These are phyloP conservation scores for Sebastes kiyomatsui DNA, from an alignment of 2,797 vertebrate species.

Conservation along the genomic window DNA sequence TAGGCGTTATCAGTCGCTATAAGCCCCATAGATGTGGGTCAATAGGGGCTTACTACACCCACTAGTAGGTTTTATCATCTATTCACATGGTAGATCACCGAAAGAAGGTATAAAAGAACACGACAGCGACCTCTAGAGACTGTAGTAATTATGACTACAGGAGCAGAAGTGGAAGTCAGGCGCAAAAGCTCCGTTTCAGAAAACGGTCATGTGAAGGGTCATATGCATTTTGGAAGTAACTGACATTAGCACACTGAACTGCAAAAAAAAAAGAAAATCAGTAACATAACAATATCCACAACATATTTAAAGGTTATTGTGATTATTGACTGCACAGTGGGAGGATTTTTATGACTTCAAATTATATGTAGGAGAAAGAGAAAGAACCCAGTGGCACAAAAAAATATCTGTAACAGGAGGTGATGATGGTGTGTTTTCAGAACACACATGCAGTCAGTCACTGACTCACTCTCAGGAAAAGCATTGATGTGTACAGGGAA, in stretches of 20 bases:
- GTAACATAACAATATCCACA: neutral
- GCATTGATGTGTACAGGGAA: constrained; percentile 9
- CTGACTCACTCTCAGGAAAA: constrained; percentile 6
- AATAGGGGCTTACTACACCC: no score
- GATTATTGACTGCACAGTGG: neutral
- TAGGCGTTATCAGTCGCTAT: no score
- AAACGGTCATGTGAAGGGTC: no score
- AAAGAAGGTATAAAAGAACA: no score
- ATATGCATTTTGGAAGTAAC: no score
- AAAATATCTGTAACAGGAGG: neutral
- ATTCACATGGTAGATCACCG: no score
- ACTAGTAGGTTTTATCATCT: no score
- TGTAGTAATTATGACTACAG: no score
- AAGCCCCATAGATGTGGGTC: no score
- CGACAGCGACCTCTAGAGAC: no score
- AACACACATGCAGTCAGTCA: constrained; percentile 3
- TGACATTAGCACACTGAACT: neutral
- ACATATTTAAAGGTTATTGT: neutral
- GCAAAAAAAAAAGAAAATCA: neutral
- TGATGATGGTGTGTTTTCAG: neutral
- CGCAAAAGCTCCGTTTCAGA: no score
- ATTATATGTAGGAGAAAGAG: neutral
- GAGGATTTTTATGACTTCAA: neutral
- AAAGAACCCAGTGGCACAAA: neutral
- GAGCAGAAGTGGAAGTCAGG: no score